These are phyloP conservation scores for Drosophila malerkotliana DNA, from an alignment of 1,140 invertebrate species.

Conservation along the genomic window DNA sequence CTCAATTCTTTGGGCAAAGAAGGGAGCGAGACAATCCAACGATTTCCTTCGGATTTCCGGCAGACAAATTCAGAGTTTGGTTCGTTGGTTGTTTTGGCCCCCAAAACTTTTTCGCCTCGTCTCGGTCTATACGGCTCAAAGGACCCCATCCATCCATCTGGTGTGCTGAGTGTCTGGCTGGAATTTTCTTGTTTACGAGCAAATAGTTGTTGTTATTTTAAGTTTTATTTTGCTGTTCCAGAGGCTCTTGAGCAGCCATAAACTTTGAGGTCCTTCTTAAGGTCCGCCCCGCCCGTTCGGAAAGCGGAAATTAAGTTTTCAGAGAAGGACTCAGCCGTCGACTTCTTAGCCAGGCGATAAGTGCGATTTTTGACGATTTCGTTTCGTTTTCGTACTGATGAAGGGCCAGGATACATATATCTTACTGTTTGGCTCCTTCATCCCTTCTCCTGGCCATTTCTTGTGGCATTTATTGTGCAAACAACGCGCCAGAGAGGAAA, in stretches of 20 bases:
- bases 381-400: conserved; percentile 58
- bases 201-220: conserved; percentile 83
- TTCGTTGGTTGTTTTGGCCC: conserved; percentile 35
- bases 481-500: conserved; percentile 41
- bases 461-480: conserved; percentile 67
- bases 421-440: background rate
- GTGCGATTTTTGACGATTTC: conserved; percentile 81
- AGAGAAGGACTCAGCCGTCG: conserved; percentile 29
- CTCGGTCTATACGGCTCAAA: conserved; percentile 29
- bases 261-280: conserved; percentile 47
- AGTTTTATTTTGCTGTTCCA: conserved; percentile 82
- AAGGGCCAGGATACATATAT: conserved; percentile 45
- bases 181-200: conserved; percentile 81
- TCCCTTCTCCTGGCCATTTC: conserved; percentile 15
- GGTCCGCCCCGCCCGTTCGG: conserved; percentile 12
- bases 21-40: conserved; percentile 61
- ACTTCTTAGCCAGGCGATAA: conserved; percentile 69
- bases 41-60: conserved; percentile 79
- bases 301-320: conserved; percentile 79
- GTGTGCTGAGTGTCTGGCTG: conserved; percentile 56
- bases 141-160: conserved; percentile 36
- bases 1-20: conserved; percentile 12
- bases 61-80: conserved; percentile 78
- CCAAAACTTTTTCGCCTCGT: conserved; percentile 56
- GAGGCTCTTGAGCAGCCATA: conserved; percentile 62